phyloP scores from a whole-genome alignment of 2,888 invertebrate genomes.

The Dascillus cervinus region DNA sequence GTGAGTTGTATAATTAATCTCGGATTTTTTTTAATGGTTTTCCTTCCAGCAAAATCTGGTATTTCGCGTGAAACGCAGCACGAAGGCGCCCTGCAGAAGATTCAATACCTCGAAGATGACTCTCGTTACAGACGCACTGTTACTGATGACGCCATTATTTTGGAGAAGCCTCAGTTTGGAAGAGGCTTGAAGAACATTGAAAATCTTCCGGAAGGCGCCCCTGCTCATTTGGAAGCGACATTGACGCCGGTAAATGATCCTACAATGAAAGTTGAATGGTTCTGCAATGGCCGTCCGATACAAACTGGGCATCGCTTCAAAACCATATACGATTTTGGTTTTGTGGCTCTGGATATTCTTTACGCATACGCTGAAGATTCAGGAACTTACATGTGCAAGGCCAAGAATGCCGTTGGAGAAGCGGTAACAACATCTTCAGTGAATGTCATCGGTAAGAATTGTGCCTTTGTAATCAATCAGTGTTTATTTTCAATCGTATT shows the following conservation, averaged over 20 bases:
- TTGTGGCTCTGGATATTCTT: constrained; percentile 90
- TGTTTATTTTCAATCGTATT: constrained; percentile 26
- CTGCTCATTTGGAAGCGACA: constrained; percentile 89
- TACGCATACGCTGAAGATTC: constrained; percentile 96
- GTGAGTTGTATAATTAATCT: constrained; percentile 46
- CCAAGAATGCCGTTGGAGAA: constrained; percentile 90
- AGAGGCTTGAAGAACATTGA: constrained; percentile 78
- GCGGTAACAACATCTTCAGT: constrained; percentile 89
- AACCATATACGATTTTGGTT: constrained; percentile 95
- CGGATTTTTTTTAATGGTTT: background rate
- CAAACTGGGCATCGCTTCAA: constrained; percentile 92
- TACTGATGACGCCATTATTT: constrained; percentile 65
- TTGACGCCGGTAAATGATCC: constrained; percentile 96
- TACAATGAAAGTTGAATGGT: constrained; percentile 98
- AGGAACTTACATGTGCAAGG: constrained; percentile 94
- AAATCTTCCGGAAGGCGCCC: constrained; percentile 76
- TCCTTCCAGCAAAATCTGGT: constrained; percentile 62
- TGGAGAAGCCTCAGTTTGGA: constrained; percentile 85
- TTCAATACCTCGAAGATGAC: constrained; percentile 84
- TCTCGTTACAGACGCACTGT: constrained; percentile 65
- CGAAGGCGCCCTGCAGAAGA: constrained; percentile 85
- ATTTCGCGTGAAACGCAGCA: constrained; percentile 89
- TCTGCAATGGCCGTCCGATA: constrained; percentile 87
- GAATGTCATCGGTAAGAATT: constrained; percentile 67
- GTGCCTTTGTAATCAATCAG: constrained; percentile 3